Conservation (phyloP, 2,797 vertebrate genomes). For the Botia almorhae region DNA sequence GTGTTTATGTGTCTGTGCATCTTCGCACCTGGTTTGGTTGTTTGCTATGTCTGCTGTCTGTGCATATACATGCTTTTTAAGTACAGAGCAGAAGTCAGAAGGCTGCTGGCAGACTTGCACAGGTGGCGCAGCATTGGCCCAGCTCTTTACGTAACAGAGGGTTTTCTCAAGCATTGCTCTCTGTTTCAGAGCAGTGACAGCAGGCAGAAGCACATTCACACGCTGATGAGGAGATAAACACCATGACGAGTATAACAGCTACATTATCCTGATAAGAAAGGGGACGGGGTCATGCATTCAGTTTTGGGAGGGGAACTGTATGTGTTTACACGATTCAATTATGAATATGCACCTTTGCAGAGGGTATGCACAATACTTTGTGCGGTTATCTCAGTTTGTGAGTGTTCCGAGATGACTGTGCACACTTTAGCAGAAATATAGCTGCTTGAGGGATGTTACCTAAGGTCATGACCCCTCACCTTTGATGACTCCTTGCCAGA, state of each 20-base stretch:
- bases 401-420: background rate
- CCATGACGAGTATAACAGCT: conserved; percentile 22
- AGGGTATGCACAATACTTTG: background rate
- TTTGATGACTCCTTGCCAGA: background rate
- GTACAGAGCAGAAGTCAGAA: conserved; percentile 4
- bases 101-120: background rate
- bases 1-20: background rate
- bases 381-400: conserved; percentile 22
- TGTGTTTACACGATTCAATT: background rate
- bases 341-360: conserved; percentile 20
- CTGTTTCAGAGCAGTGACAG: conserved; percentile 13
- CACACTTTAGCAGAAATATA: conserved; percentile 16
- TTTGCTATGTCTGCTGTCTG: background rate
- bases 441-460: background rate
- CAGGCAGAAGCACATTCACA: conserved; percentile 46
- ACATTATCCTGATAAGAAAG: conserved; percentile 32
- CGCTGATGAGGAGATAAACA: conserved; percentile 57
- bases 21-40: conserved; percentile 16
- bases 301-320: background rate
- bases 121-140: background rate
- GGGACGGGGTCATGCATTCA: conserved; percentile 19
- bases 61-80: conserved; percentile 1
- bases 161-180: conserved; percentile 39
- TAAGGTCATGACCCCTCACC: conserved; percentile 19
- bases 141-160: conserved; percentile 6